Evolutionary conservation across 2,797 vertebrate genomes (phyloP), one percentile per base, ranked within the genome.

Genomic region (Xyrichtys novacula): DNA sequence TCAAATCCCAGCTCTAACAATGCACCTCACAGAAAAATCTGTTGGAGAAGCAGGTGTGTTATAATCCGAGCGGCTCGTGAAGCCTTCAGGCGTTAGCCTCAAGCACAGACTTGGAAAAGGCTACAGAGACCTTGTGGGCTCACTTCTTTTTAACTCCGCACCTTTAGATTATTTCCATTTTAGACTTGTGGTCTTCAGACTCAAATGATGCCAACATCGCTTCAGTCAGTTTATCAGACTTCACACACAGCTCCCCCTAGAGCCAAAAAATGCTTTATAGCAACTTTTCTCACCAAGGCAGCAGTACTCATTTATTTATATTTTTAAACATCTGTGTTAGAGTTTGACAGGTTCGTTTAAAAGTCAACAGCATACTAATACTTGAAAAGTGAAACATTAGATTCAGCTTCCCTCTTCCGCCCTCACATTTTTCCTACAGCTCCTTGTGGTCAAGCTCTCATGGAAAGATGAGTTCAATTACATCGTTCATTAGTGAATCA

Each of bases 381-480:
- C 1, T 61, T n/a, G 31, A 10, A 3, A 38, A 43, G 6, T 19
- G 2, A 50, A 29, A 20, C 11, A 20, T 17, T 11, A 32, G 7
- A 23, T 49, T 57, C 10, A 9, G 23, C 7, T n/a, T n/a, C n/a
- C 11, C 9, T 14, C 28, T 20, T 9, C 39, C 12, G 6, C 6
- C 38, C 19, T 2, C 2, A 10, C n/a, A n/a, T n/a, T n/a, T 34
- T 34, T 34, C 32, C 32, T 20, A 5, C 8, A 19, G 22, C 19
- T 36, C 3, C 8, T 42, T 22, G 14, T 34, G 31, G 50, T 67
- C 54, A 43, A 8, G 7, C 22, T 25, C 16, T 59, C 9, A 5
- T 19, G 7, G 25, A 46, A 47, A 46, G 26, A 71, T 28, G 7
- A 36, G 26, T 22, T 7, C 61, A 49, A 70, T 76, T 50, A 26